Percentiles rank a stretch among this genome's conserved stretches.
phyloP scores from a whole-genome alignment of 2,888 invertebrate species.

The Lithophane semibrunnea region DNA sequence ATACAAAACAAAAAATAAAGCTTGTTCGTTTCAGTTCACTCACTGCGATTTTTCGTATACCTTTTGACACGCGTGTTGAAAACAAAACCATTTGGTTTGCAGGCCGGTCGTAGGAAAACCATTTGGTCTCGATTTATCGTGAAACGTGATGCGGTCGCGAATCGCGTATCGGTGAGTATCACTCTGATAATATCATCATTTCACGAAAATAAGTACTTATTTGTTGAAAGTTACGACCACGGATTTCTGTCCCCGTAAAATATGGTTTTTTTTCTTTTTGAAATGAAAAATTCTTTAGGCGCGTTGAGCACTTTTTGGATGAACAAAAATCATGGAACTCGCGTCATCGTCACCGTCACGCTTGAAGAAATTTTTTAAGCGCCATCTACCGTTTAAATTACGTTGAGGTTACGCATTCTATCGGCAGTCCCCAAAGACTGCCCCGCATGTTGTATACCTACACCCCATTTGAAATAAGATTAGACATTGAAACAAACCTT shows the following conservation, averaged over 20 bases:
- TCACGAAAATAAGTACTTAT: constrained; percentile 15
- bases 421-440: too few relatives aligned
- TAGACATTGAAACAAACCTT: too few relatives aligned
- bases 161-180: constrained; percentile 49
- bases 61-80: constrained; percentile 29
- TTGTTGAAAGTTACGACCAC: constrained; percentile 18
- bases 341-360: too few relatives aligned
- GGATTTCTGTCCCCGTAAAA: background rate
- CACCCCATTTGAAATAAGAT: too few relatives aligned
- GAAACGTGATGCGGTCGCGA: constrained; percentile 61
- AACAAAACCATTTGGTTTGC: constrained; percentile 46
- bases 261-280: background rate
- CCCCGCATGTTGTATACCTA: background rate
- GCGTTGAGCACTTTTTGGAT: too few relatives aligned
- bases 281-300: too few relatives aligned
- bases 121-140: constrained; percentile 50
- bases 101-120: constrained; percentile 35
- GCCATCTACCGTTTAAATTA: too few relatives aligned
- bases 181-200: constrained; percentile 42
- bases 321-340: too few relatives aligned
- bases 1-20: background rate
- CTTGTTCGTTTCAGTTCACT: constrained; percentile 24
- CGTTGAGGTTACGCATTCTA: too few relatives aligned
- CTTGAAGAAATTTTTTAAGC: too few relatives aligned
- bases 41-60: constrained; percentile 15